phyloP scores from a whole-genome alignment of 2,888 invertebrate genomes.

The Chaetogeoica ovagalla region DNA sequence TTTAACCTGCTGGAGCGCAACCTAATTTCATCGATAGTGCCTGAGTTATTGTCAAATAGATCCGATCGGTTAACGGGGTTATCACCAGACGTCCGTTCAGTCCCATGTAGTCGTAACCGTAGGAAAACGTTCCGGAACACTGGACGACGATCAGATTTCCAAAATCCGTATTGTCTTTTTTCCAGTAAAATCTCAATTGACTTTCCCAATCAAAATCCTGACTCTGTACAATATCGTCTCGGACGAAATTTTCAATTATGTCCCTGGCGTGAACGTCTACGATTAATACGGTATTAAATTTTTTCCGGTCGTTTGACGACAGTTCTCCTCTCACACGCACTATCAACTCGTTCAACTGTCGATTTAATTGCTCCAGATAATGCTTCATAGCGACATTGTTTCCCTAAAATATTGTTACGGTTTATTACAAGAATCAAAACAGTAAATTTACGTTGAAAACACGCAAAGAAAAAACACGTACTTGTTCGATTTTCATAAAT shows the following conservation, averaged over 20 bases:
- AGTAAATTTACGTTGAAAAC: neutral
- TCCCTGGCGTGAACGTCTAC: constrained; percentile 91
- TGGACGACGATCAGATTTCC: constrained; percentile 83
- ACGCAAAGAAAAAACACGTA: constrained; percentile 17
- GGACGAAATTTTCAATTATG: constrained; percentile 74
- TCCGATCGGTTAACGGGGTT: constrained; percentile 89
- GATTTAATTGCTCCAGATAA: constrained; percentile 77
- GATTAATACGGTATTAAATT: constrained; percentile 86
- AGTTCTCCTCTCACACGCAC: constrained; percentile 69
- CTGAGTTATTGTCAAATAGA: constrained; percentile 90
- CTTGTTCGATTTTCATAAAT: constrained; percentile 69
- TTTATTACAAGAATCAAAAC: neutral
- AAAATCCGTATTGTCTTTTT: constrained; percentile 64
- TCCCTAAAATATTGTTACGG: constrained; percentile 61
- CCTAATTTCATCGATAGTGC: constrained; percentile 89
- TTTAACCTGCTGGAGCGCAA: constrained; percentile 80
- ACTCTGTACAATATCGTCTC: constrained; percentile 75
- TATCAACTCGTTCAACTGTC: constrained; percentile 82
- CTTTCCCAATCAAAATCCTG: constrained; percentile 93
- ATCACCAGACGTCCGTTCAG: constrained; percentile 87
- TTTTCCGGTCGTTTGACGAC: constrained; percentile 77
- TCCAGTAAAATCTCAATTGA: constrained; percentile 90
- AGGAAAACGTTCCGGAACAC: constrained; percentile 84
- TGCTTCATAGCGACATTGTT: constrained; percentile 89
- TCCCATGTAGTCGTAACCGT: constrained; percentile 96